These are phyloP conservation scores for Leptarthrus brevirostris DNA, from an alignment of 2,888 invertebrate genomes.

Conservation along the genomic window DNA sequence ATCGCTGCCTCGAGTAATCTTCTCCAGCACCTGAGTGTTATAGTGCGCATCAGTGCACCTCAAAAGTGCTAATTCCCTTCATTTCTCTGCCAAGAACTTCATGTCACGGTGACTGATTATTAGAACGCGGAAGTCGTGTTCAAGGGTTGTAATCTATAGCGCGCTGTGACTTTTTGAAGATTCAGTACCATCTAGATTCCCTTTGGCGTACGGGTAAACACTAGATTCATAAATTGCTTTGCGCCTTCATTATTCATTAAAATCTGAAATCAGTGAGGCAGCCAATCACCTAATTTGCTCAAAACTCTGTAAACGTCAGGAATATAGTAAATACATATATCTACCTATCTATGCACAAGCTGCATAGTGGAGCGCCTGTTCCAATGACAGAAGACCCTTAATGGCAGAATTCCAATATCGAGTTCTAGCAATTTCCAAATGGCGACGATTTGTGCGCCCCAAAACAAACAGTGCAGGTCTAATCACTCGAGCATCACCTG, in stretches of 20 bases:
- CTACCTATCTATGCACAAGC: too few species aligned
- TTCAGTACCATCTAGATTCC: neutral
- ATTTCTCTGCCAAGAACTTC: slow-evolving; percentile 11
- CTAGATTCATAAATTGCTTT: slow-evolving; percentile 2
- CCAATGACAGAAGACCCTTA: slow-evolving; percentile 8
- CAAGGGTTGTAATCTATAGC: slow-evolving; percentile 14
- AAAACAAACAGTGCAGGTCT: slow-evolving; percentile 34
- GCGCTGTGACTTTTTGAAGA: slow-evolving; percentile 25
- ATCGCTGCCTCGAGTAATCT: slow-evolving; percentile 18
- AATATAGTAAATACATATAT: too few species aligned
- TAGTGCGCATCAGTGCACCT: slow-evolving; percentile 24
- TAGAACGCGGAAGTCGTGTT: slow-evolving; percentile 35
- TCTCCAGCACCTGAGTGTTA: slow-evolving; percentile 26
- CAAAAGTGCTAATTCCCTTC: slow-evolving; percentile 38
- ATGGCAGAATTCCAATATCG: slow-evolving; percentile 22
- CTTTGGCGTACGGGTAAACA: slow-evolving; percentile 3
- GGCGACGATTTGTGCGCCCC: slow-evolving; percentile 17
- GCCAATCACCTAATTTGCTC: slow-evolving; percentile 42
- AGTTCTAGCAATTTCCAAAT: neutral
- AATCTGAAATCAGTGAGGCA: slow-evolving; percentile 19
- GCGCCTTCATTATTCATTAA: slow-evolving; percentile 33
- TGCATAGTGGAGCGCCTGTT: neutral
- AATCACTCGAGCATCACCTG: slow-evolving; percentile 46
- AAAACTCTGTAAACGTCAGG: slow-evolving; percentile 1
- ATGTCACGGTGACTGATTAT: slow-evolving; percentile 37